Evolutionary conservation across 2,888 invertebrate genomes (phyloP), one percentile per base, ranked within the genome.

Genomic region (Syritta pipiens): DNA sequence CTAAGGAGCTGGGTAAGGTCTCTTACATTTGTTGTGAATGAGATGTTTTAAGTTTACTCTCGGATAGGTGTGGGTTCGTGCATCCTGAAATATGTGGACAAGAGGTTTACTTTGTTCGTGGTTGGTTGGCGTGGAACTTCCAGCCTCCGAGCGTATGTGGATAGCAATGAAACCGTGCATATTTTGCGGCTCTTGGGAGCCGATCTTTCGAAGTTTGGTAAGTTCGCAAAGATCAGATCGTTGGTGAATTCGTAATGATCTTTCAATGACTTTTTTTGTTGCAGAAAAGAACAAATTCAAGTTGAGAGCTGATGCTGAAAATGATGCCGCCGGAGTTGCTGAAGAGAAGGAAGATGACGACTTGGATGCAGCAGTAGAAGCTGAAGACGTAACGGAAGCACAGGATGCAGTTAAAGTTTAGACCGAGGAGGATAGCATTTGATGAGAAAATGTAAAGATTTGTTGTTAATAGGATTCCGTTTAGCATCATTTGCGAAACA

Each of bases 71-170:
- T 92, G 1, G 96, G 96, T 65, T 96, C 96, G 88, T 95, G 96
- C 84, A 91, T 96, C 28, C 88, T 96, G 5, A 90, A 93, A 81
- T 95, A 93, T 84, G 86, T 86, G 4, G 91, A 91, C 55, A 84
- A 86, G 4, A 88, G 88, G 81, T 90, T 93, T 49, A 89, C 91
- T 3, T 89, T 97, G 49, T 91, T 92, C 30, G 89, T 96, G 72
- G 96, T 96, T 48, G 98, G 97, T 0, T 98, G 98, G 98, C 93
- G 96, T 77, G 98, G 98, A 3, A 94, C 93, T 7, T 92, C 93
- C 74, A 96, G 97, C 0, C 90, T 97, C 14, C 91, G 97, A 10
- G 96, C 96, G 0, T 98, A 98, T 89, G 95, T 97, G 26, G 93
- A 96, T 19, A 91, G 93, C 22, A 92, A 94, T 65, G 97, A 96